Evolutionary conservation across 1,140 invertebrate species (phyloP).

Genomic region (Heliothis virescens): DNA sequence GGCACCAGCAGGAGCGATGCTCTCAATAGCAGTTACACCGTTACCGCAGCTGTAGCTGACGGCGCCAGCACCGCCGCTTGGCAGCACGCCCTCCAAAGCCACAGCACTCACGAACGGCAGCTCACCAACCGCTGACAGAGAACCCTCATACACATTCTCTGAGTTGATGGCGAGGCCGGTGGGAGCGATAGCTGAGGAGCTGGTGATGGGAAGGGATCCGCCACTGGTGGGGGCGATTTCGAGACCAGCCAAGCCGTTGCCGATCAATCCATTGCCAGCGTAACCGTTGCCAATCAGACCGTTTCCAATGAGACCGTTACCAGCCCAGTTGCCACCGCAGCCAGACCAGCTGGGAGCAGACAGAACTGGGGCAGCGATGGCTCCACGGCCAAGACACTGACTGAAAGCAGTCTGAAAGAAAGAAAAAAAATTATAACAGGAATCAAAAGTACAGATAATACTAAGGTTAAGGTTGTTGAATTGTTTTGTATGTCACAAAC

Average conservation of each 20-base stretch:
- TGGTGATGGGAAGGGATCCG: conserved; percentile 59
- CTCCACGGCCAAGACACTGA: conserved; percentile 16
- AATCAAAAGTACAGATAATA: not conserved
- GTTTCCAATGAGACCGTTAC: not conserved
- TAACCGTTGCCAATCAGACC: not conserved
- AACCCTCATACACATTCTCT: conserved; percentile 62
- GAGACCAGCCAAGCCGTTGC: not conserved
- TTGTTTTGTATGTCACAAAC: not conserved
- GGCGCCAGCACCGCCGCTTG: too few species aligned
- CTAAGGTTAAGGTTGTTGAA: not conserved
- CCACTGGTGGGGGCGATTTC: conserved; percentile 44
- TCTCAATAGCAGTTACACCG: too few species aligned
- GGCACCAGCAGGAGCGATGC: too few species aligned
- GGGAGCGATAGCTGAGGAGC: conserved; percentile 55
- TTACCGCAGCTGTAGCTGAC: too few species aligned
- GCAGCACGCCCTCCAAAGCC: conserved; percentile 62
- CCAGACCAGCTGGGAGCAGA: not conserved
- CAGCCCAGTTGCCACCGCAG: not conserved
- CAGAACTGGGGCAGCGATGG: not conserved
- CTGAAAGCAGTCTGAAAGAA: conserved; percentile 52
- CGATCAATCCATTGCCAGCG: not conserved
- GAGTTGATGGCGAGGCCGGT: conserved; percentile 59
- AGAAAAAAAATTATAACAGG: not conserved
- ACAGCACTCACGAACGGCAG: conserved; percentile 64
- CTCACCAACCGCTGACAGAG: conserved; percentile 56